Evolutionary conservation across 2,797 vertebrate species (phyloP), one percentile per base, ranked within the genome.

Genomic region (Acipenser transmontanus): DNA sequence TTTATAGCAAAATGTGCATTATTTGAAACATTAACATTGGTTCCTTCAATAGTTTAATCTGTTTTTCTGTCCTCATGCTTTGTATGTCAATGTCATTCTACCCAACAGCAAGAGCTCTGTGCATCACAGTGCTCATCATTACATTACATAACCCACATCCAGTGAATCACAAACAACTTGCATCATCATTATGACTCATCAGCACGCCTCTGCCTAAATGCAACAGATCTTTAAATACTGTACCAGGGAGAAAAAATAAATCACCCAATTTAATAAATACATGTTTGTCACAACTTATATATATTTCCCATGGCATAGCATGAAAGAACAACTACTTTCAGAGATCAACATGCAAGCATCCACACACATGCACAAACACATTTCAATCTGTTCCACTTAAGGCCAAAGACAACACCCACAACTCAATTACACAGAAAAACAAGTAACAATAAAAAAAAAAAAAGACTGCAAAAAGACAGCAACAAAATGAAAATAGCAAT

Each of bases 51-150:
- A 34, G 34, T 34, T 34, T 3, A 34, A 34, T 34, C 34, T 34
- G 34, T 34, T 34, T 34, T 34, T 34, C 34, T 34, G 34, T 34
- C 34, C 34, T 34, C 34, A 34, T 34, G 34, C 34, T 34, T 34
- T 34, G 34, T 34, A 34, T 34, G 34, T 34, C 34, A 34, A 34
- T 34, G 34, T 34, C 34, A 34, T 34, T 34, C 34, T 34, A 34
- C 34, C 34, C 34, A 34, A 34, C 34, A 34, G 34, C 34, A 34
- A 34, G 34, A 34, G 34, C 34, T 34, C 54, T n/a, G 12, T 57
- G 80, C 77, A 76, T 85, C 77, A 78, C 72, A 79, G 79, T 78
- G 69, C 74, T 82, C 77, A 75, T 54, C 67, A 78, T 90, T 88
- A 85, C 85, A 87, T 88, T 87, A 87, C 72, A 54, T 54, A 54